A percentile compares a stretch with the other conserved stretches of the same genome.
Evolutionary conservation across 2,113 vertebrate species (phyloP).

Genomic region (Bagarius yarrelli): DNA sequence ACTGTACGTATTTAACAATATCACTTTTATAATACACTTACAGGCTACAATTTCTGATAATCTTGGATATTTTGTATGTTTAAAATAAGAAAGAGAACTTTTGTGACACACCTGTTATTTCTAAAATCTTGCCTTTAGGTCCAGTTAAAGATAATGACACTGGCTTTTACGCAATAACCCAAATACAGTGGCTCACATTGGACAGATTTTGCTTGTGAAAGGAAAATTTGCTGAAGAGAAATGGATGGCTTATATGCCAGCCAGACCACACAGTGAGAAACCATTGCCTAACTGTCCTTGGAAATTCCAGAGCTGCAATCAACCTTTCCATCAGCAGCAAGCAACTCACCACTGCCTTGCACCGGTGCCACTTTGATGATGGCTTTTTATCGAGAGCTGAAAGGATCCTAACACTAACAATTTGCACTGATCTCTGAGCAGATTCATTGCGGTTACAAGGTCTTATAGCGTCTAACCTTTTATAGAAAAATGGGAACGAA

Average conservation of each 20-base stretch:
- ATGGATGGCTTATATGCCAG: constrained; percentile 22
- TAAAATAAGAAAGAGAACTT: background rate
- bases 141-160: background rate
- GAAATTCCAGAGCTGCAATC: constrained; percentile 64
- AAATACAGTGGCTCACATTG: background rate
- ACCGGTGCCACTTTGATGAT: constrained; percentile 60
- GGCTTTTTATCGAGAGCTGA: constrained; percentile 56
- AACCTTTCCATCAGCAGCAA: constrained; percentile 55
- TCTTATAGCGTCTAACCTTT: constrained; percentile 1
- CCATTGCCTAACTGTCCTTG: constrained; percentile 46
- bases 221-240: constrained; percentile 16
- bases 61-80: background rate
- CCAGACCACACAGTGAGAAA: constrained; percentile 69
- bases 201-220: constrained; percentile 9
- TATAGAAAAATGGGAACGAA: constrained; percentile 14
- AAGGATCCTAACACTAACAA: constrained; percentile 59
- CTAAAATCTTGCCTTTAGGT: background rate
- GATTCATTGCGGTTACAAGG: background rate
- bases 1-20: background rate
- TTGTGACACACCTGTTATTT: background rate
- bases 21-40: background rate
- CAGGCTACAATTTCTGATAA: background rate
- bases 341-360: constrained; percentile 50
- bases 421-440: constrained; percentile 57
- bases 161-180: constrained; percentile 13